Conservation (phyloP, 2,888 invertebrate species). For the Clusia tigrina region DNA sequence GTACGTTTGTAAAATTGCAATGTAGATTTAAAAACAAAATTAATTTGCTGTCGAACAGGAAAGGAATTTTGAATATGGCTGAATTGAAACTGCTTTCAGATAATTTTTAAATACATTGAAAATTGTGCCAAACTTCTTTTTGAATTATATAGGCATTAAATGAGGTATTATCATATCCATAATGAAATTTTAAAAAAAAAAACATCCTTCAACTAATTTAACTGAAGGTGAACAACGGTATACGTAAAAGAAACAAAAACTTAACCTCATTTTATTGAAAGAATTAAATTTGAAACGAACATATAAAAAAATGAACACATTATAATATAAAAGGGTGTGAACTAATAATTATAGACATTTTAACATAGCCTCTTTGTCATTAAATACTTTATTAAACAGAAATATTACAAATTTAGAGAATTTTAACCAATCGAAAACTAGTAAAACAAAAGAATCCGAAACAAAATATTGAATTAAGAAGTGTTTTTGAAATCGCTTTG, state of each 20-base stretch:
- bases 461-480: conserved; percentile 10
- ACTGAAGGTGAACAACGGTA: conserved; percentile 52
- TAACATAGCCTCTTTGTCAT: background rate
- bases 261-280: conserved; percentile 39
- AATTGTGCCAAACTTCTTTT: no score
- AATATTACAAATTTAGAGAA: no score
- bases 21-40: no score
- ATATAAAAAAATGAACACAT: background rate
- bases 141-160: no score
- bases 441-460: conserved; percentile 14
- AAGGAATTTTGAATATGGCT: no score
- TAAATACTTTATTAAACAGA: conserved; percentile 5
- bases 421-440: background rate
- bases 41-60: no score
- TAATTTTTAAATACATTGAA: no score
- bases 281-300: conserved; percentile 9
- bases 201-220: conserved; percentile 32
- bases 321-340: background rate
- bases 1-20: no score
- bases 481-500: background rate
- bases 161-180: no score
- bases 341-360: conserved; percentile 15
- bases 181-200: conserved; percentile 2
- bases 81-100: no score
- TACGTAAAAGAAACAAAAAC: conserved; percentile 53